Evolutionary conservation across 2,113 vertebrate species (phyloP).

Genomic region (Austrofundulus limnaeus): DNA sequence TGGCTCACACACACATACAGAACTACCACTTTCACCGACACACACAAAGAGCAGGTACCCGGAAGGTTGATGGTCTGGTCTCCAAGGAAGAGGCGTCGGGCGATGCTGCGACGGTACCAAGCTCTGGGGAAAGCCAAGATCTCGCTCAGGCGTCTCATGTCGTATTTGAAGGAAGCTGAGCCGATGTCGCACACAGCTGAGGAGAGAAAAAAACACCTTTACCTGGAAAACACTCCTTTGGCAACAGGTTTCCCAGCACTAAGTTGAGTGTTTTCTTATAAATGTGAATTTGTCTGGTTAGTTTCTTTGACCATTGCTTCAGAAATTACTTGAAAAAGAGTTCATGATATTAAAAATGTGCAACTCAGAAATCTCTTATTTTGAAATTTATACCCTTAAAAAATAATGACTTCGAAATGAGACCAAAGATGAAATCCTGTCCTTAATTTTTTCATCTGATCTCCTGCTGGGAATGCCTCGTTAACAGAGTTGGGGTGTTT

Average conservation of each 20-base stretch:
- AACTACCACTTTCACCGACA: not conserved
- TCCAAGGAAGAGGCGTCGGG: slow-evolving; percentile 93
- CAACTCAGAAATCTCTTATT: no score
- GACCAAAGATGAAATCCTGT: not conserved
- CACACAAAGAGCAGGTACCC: slow-evolving; percentile 57
- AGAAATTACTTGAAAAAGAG: no score
- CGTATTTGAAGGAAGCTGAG: slow-evolving; percentile 97
- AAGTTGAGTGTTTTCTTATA: no score
- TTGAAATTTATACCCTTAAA: no score
- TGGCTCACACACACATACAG: no score
- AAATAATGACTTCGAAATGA: not conserved
- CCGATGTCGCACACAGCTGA: slow-evolving; percentile 98
- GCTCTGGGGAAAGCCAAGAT: slow-evolving; percentile 97
- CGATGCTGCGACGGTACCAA: slow-evolving; percentile 97
- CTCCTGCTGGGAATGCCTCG: no score
- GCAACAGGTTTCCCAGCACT: no score
- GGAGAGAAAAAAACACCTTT: not conserved
- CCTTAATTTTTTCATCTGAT: no score
- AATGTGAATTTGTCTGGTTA: no score
- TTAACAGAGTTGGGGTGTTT: no score
- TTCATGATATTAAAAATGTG: no score
- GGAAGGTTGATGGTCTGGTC: slow-evolving; percentile 97
- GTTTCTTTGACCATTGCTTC: no score
- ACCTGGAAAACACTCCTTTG: not conserved
- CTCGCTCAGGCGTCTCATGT: slow-evolving; percentile 97